Conservation (phyloP, 2,888 invertebrate genomes). For the Xylota sylvarum region DNA sequence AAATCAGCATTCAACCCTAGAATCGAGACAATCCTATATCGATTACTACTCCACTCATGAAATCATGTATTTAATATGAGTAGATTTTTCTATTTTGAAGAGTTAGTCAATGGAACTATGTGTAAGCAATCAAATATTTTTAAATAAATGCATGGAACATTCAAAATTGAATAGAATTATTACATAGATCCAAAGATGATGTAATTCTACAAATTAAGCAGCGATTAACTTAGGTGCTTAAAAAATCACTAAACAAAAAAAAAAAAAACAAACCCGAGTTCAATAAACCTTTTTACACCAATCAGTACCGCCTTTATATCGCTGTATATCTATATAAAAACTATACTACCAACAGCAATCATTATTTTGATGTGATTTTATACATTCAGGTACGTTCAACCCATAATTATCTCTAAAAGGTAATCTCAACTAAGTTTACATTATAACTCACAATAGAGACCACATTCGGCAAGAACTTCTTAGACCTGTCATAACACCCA, state of each 20-base stretch:
- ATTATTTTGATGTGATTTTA: slow-evolving; percentile 17
- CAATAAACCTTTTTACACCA: background rate
- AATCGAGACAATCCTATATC: no score
- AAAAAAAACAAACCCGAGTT: background rate
- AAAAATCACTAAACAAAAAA: background rate
- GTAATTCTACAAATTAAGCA: slow-evolving; percentile 1
- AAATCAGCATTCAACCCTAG: no score
- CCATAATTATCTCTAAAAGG: slow-evolving; percentile 41
- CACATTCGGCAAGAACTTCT: slow-evolving; percentile 15
- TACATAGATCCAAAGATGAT: background rate
- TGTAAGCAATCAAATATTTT: no score
- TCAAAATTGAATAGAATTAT: no score
- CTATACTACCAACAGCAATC: background rate
- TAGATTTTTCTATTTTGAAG: no score
- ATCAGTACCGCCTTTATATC: background rate
- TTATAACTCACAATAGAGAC: slow-evolving; percentile 42
- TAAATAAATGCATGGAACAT: no score
- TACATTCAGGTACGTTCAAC: slow-evolving; percentile 41
- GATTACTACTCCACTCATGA: no score
- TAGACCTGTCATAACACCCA: background rate
- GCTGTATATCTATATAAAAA: background rate
- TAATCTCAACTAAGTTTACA: slow-evolving; percentile 37
- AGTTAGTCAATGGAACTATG: no score
- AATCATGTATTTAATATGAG: no score
- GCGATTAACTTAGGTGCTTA: background rate